Evolutionary conservation across 1,140 invertebrate genomes (phyloP), one percentile per base, ranked within the genome.

Genomic region (Caenorhabditis remanei): DNA sequence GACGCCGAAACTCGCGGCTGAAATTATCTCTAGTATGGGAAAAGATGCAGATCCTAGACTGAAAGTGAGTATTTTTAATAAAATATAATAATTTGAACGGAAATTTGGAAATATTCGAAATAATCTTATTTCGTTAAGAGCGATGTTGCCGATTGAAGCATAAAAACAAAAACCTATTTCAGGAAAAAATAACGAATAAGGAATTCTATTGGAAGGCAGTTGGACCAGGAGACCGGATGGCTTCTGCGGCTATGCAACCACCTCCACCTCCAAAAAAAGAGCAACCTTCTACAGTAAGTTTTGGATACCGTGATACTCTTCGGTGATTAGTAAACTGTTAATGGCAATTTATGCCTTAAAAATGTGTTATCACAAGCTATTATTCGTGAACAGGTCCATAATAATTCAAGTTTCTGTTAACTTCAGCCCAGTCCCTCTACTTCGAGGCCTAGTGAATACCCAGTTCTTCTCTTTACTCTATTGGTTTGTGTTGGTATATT

Each of bases 101-200:
- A 53, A 14, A 14, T 8, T 53, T 0, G 9, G 50, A 53, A 53
- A 53, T 14, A 14, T 8, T 53, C 50, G 50, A 53, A 14, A 9
- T 53, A 16, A 4, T 50, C 14, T 1, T 50, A 11, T 50, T 50
- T 50, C 13, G 48, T 7, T 7, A 50, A 11, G 13, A 7, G 6
- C 56, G 19, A 1, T 32, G 1, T n/a, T 63, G 7, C 58, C 4
- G 1, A 4, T 1, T 21, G 3, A 24, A 75, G 32, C 2, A 8
- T 58, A 3, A 9, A 32, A 40, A 58, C 56, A 14, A n/a, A 21
- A 19, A 0, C 16, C 1, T 0, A 8, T 58, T 84, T 41, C 58
- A 84, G 83, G 83, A 84, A 61, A 84, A 84, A 61, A 84, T 84
- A n/a, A 61, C 13, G 0, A 84, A 84, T 19, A 84, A 63, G 61